A percentile compares a stretch with the other conserved stretches of the same genome.
These are phyloP conservation scores for Melanostigma gelatinosum DNA, from an alignment of 2,113 vertebrate species.

Conservation along the genomic window DNA sequence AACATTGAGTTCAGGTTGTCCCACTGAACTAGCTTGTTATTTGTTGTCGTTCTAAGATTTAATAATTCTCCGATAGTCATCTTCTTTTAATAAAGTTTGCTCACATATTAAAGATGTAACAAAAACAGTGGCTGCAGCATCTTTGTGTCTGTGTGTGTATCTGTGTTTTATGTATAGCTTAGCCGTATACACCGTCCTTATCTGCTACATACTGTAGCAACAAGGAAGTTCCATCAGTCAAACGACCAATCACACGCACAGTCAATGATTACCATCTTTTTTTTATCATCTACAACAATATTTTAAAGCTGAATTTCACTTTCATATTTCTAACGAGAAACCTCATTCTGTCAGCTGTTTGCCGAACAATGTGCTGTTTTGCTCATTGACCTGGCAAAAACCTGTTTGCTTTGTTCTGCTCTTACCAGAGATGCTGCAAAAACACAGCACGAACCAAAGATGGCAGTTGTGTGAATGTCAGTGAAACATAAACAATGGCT, in stretches of 20 bases:
- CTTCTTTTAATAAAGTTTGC: not conserved
- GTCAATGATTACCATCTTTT: not conserved
- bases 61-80: not conserved
- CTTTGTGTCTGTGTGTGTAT: not conserved
- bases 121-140: not conserved
- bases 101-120: not conserved
- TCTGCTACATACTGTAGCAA: constrained; percentile 17
- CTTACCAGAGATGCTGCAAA: constrained; percentile 11
- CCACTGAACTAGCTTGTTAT: not conserved
- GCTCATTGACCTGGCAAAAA: constrained; percentile 1
- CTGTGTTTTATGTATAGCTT: not conserved
- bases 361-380: constrained; percentile 23
- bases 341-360: not conserved
- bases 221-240: constrained; percentile 9
- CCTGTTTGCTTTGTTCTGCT: constrained; percentile 40
- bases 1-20: not conserved
- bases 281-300: not conserved
- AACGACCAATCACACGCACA: not conserved
- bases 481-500: constrained; percentile 50
- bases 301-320: not conserved
- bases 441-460: constrained; percentile 31
- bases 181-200: constrained; percentile 14
- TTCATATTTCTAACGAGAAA: not conserved
- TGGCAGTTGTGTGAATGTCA: constrained; percentile 37
- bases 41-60: not conserved